Conservation (phyloP, 92 coral and sea anemone genomes). For the Phenganax stokvisi region DNA sequence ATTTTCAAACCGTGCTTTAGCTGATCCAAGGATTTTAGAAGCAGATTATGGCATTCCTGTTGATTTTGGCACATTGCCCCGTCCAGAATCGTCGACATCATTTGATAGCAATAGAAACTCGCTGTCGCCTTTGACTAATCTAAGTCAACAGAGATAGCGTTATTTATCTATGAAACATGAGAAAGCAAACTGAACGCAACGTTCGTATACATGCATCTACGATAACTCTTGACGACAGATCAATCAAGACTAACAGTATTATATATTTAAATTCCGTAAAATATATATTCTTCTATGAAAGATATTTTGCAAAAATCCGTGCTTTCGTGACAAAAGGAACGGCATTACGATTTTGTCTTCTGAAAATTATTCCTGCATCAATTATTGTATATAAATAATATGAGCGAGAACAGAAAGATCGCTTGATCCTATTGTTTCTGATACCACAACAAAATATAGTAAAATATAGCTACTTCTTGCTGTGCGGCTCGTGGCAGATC, state of each 20-base stretch:
- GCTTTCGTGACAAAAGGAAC: background rate
- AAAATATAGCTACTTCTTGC: too few relatives aligned
- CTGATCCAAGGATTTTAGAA: constrained; percentile 26
- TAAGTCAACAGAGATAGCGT: background rate
- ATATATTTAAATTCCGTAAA: background rate
- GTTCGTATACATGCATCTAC: constrained; percentile 1
- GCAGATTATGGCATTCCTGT: constrained; percentile 32
- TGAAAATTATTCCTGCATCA: too few relatives aligned
- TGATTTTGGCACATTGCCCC: constrained; percentile 9
- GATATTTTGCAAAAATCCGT: background rate
- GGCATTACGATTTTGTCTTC: background rate
- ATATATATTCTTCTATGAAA: background rate
- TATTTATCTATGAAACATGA: background rate
- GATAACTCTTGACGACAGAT: background rate
- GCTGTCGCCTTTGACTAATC: constrained; percentile 15
- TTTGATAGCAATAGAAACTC: constrained; percentile 17
- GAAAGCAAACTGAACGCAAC: background rate
- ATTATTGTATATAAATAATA: too few relatives aligned
- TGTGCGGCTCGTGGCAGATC: too few relatives aligned
- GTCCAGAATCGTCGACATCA: background rate
- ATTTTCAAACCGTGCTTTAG: constrained; percentile 34
- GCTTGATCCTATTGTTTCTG: too few relatives aligned
- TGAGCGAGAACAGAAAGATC: too few relatives aligned
- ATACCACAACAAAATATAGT: too few relatives aligned
- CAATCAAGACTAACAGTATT: background rate